Evolutionary conservation across 2,113 vertebrate genomes (phyloP), one percentile per base, ranked within the genome.

Genomic region (Bettongia penicillata): DNA sequence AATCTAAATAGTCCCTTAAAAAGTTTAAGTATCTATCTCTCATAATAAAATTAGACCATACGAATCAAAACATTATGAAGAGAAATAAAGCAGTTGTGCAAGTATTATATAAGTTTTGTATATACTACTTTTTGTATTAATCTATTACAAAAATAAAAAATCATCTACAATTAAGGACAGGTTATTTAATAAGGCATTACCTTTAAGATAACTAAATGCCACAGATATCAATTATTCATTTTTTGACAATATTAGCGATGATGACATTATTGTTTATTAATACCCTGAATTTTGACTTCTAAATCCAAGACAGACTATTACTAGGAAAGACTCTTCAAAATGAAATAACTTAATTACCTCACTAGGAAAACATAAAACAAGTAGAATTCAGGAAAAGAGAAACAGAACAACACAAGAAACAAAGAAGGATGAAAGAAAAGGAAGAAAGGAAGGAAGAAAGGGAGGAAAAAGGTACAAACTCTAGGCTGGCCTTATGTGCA

Each of bases 11-110:
- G 11, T 96, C 50, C 51, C 94, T 94, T 95, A 53, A 37, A 37
- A 96, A 97, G 52, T 90, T 96, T 57, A 94, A 94, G n/a, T 49
- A 94, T 51, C 51, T 94, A 91, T 47, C 61, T 77, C 61, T 93
- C 25, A 91, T 68, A 49, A 94, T 77, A 94, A 94, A 96, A 96
- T 61, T 96, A 96, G 31, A 93, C 48, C 10, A 90, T 61, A 53
- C 93, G 89, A 96, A 94, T 89, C 48, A 95, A 95, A 91, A 90
- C 53, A 96, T 52, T 96, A 92, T 93, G 93, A 97, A 96, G n/a
- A 96, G 96, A 55, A 84, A 43, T 84, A 84, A 43, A 84, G 68
- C n/a, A 84, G 37, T 22, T 43, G 31, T 37, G 1, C 57, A 68
- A 84, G 43, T 43, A 84, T 84, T 23, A 19, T 8, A 25, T 55